A percentile compares a stretch with the other conserved stretches of the same genome.
Evolutionary conservation across 2,888 invertebrate species (phyloP).

Genomic region (Ormyrus rosae): DNA sequence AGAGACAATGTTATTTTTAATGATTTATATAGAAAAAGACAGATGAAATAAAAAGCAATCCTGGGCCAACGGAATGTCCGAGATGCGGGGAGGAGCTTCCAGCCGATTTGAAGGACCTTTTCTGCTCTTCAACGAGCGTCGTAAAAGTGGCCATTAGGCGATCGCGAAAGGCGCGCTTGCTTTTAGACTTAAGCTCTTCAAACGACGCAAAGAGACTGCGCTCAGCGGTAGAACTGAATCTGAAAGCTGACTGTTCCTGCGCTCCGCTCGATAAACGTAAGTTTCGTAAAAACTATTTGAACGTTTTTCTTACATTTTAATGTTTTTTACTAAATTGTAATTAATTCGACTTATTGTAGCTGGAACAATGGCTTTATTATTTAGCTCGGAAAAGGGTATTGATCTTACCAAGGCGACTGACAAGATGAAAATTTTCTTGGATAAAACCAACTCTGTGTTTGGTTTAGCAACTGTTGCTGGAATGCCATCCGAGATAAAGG

Average conservation of each 20-base stretch:
- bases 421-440: slow-evolving; percentile 59
- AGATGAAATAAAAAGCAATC: too few relatives aligned
- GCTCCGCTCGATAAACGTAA: slow-evolving; percentile 69
- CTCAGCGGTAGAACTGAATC: slow-evolving; percentile 63
- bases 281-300: slow-evolving; percentile 17
- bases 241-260: slow-evolving; percentile 67
- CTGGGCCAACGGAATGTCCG: slow-evolving; percentile 62
- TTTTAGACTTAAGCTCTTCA: slow-evolving; percentile 66
- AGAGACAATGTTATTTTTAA: background rate
- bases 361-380: slow-evolving; percentile 66
- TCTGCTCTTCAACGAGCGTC: slow-evolving; percentile 66
- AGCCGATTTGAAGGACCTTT: slow-evolving; percentile 63
- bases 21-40: background rate
- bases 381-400: slow-evolving; percentile 60
- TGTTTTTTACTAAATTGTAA: too few relatives aligned
- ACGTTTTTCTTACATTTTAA: background rate
- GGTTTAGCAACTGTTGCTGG: slow-evolving; percentile 59
- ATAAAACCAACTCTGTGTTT: slow-evolving; percentile 64
- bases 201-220: slow-evolving; percentile 61
- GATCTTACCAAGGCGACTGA: slow-evolving; percentile 52
- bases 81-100: slow-evolving; percentile 67
- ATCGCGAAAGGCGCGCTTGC: slow-evolving; percentile 65
- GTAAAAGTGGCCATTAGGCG: slow-evolving; percentile 70
- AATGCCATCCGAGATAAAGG: slow-evolving; percentile 62
- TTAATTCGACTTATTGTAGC: slow-evolving; percentile 61